Evolutionary conservation across 92 coral and sea anemone genomes (phyloP), one percentile per base, ranked within the genome.

Genomic region (Virgularia gustaviana): DNA sequence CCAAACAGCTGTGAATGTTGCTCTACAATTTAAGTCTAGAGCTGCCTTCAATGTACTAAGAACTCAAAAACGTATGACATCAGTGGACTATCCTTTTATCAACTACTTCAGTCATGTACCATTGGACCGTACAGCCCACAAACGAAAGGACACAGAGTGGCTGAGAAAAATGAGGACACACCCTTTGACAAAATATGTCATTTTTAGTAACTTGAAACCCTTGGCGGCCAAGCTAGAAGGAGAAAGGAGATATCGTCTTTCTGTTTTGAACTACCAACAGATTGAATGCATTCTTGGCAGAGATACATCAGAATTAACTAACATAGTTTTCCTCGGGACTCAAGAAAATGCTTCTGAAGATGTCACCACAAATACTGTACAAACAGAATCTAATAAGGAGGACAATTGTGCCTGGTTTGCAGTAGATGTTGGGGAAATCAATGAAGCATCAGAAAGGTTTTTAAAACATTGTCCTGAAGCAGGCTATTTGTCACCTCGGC

Each of bases 41-140:
- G 75, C 75, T 30, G 23, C 75, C 53, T 4, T 68, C 33, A 68
- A 68, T 49, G 45, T 68, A 1, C 27, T 68, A 68, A 68, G 51
- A 28, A n/a, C 60, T 36, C 75, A 68, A 49, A 68, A 68, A 39
- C 75, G 28, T 68, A 49, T 68, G 36, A 51, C 75, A 11, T 68
- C 61, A n/a, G 75, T 68, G 24, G 23, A 68, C 1, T 68, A 68
- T 39, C 61, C 75, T 1, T 49, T 47, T 19, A 55, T 49, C 6
- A 68, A 68, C 39, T 68, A 68, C 31, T 68, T 68, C 25, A 68
- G 61, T 38, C 75, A 68, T 34, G 75, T 55, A 18, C 75, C 75
- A 25, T 68, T 68, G 51, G 51, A 68, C 32, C 75, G 75, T 8
- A 59, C 44, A 16, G 75, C 61, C 18, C 44, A 68, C 61, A 68